Percentiles rank a stretch among this genome's conserved stretches.
These are phyloP conservation scores for Bradysia coprophila DNA, from an alignment of 1,140 invertebrate species.

Conservation along the genomic window DNA sequence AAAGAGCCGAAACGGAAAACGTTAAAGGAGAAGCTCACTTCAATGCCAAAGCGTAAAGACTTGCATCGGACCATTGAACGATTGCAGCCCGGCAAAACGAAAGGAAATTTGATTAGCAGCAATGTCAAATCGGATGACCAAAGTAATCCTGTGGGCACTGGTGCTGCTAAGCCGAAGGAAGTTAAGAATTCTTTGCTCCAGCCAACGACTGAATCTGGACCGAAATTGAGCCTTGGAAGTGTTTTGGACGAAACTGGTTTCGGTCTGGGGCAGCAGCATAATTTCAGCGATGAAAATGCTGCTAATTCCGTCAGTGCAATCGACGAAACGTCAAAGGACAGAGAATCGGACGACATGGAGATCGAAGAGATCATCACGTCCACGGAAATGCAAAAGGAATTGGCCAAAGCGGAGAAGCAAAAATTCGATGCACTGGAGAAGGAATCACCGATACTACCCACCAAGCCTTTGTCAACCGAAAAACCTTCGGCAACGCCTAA, in stretches of 20 bases:
- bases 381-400: conserved; percentile 3
- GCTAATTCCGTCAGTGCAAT: conserved; percentile 8
- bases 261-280: conserved; percentile 34
- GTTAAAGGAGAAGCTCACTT: conserved; percentile 17
- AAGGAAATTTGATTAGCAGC: conserved; percentile 51
- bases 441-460: background rate
- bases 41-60: conserved; percentile 37
- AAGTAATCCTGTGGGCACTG: conserved; percentile 17
- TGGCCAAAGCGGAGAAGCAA: conserved; percentile 5
- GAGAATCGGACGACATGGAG: conserved; percentile 11
- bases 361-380: conserved; percentile 18
- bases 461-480: conserved; percentile 24
- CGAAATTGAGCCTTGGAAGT: conserved; percentile 62
- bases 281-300: conserved; percentile 30
- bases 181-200: conserved; percentile 28
- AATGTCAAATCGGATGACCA: conserved; percentile 30
- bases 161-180: conserved; percentile 30
- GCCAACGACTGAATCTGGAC: conserved; percentile 39
- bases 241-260: conserved; percentile 47
- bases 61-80: conserved; percentile 64
- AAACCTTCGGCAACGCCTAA: conserved; percentile 54
- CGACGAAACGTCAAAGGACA: conserved; percentile 12
- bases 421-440: conserved; percentile 9
- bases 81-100: conserved; percentile 65
- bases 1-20: conserved; percentile 20